Base-by-base conservation (phyloP, 1,140 invertebrate species). In the Doryteuthis pealeii region DNA sequence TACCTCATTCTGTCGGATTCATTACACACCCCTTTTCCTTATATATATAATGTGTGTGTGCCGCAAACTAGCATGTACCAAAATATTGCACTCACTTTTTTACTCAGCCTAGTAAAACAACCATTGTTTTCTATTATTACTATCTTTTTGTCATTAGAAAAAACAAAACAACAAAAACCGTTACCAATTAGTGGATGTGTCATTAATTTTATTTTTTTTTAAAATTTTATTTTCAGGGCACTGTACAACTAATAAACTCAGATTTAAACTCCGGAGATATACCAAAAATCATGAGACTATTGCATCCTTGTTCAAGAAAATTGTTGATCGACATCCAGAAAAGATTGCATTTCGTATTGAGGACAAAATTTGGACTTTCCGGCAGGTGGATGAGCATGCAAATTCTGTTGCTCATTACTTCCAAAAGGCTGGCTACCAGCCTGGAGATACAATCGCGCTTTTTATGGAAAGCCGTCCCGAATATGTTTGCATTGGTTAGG, bases 401-500 rank as follows among this genome's bases (percentile, higher is more conserved):
- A 96, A 96, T 84, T 90, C 91, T 76, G 89, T 97, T 12, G 94
- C 92, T 0, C 91, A 92, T 78, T 94, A 82, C 77, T 85, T 88
- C 73, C 79, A 85, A 45, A 79, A 86, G 26, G 70, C 73, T 35
- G 86, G 85, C 4, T 85, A 81, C 70, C 58, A 76, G 32, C 78
- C 80, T 33, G 94, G 93, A 5, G 94, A 98, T 82, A 92, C 92
- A 12, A 91, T 98, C 18, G 94, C 94, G 0, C 80, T 99, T 4
- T 91, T 91, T 43, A 92, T 98, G 92, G 95, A 96, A 78, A 93
- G 88, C 74, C 89, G 92, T 58, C 92, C 92, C 0, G 94, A 97
- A 85, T 96, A 93, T 84, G 90, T 95, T 3, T 92, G 91, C 77
- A 89, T 94, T 98, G 96, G 95, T 87, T 98, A 1, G 96, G 95